These are phyloP conservation scores for Erebia ligea DNA, from an alignment of 2,888 invertebrate genomes.

Conservation along the genomic window DNA sequence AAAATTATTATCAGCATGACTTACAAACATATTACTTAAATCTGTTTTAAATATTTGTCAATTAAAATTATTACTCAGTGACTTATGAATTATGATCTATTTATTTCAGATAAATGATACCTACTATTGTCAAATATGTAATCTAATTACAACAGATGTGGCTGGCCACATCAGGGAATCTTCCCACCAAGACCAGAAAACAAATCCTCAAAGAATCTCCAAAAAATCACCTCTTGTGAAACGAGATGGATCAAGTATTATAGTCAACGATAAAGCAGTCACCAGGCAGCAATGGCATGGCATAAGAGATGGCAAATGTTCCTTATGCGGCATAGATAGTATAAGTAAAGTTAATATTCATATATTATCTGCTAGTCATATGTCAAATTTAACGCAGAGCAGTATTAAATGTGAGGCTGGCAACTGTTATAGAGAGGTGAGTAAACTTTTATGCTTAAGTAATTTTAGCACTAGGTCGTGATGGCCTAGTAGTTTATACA, in stretches of 20 bases:
- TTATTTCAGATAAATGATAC: slow-evolving; percentile 53
- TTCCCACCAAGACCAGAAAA: slow-evolving; percentile 51
- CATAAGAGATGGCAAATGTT: slow-evolving; percentile 50
- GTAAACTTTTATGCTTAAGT: not conserved
- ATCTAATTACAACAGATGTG: slow-evolving; percentile 44
- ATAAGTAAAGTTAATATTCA: slow-evolving; percentile 45
- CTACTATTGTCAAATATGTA: slow-evolving; percentile 63
- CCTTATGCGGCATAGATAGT: slow-evolving; percentile 50
- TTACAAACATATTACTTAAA: too few species aligned
- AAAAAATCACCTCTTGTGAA: slow-evolving; percentile 40
- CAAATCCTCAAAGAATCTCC: slow-evolving; percentile 37
- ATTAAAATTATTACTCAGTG: too few species aligned
- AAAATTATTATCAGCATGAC: too few species aligned
- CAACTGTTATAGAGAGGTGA: slow-evolving; percentile 32
- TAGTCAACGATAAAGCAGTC: slow-evolving; percentile 49
- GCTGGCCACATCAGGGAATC: slow-evolving; percentile 50
- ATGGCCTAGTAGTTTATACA: too few species aligned
- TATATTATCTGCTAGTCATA: slow-evolving; percentile 47
- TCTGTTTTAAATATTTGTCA: too few species aligned
- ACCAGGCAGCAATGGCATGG: slow-evolving; percentile 57
- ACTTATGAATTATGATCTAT: not conserved
- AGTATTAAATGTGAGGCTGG: slow-evolving; percentile 36
- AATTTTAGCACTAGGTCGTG: too few species aligned
- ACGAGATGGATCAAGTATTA: slow-evolving; percentile 43
- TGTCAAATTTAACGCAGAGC: slow-evolving; percentile 54